Percentiles rank a stretch among this genome's conserved stretches.
Conservation (phyloP, 2,797 vertebrate species). For the Gymnothorax javanicus region DNA sequence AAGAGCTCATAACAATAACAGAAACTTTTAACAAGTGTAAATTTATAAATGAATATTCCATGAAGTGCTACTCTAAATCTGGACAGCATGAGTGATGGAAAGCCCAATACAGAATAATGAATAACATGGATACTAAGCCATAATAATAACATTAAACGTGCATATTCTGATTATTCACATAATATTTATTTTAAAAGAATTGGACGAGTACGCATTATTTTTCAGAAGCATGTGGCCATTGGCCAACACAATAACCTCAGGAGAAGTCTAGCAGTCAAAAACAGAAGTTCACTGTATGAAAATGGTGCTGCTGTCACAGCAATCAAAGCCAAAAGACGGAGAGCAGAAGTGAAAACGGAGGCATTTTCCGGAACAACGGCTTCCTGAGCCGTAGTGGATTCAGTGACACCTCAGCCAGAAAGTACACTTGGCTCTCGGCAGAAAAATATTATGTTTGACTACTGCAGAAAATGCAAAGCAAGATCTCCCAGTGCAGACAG, state of each 20-base stretch:
- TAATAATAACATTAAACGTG: neutral
- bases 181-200: neutral
- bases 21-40: too few species aligned
- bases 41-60: too few species aligned
- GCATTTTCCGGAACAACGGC: neutral
- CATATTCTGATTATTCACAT: neutral
- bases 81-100: too few species aligned
- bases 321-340: neutral
- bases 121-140: too few species aligned
- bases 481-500: neutral
- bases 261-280: neutral
- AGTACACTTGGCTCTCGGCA: too few species aligned
- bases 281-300: neutral
- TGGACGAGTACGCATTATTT: neutral
- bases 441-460: neutral
- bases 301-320: neutral
- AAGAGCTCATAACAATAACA: too few species aligned
- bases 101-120: neutral
- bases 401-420: neutral
- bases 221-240: neutral
- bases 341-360: constrained; percentile 34
- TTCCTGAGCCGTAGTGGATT: neutral
- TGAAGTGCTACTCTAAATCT: too few species aligned
- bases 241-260: neutral
- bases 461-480: neutral